A percentile compares a stretch with the other conserved stretches of the same genome.
Conservation (phyloP, 2,797 vertebrate species). For the Threskiornis aethiopicus region DNA sequence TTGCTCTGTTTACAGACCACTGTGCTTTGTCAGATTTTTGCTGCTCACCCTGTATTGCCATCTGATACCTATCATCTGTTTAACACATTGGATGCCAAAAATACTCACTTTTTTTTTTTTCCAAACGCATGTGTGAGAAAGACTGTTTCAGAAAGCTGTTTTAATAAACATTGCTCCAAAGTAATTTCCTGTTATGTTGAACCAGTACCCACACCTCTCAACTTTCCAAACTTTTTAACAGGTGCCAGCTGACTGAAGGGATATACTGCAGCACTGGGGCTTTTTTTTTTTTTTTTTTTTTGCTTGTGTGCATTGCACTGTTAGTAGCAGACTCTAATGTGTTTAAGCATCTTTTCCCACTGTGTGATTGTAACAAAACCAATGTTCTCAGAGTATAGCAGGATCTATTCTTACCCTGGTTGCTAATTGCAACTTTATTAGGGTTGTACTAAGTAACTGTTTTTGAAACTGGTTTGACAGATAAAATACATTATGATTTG, state of each 20-base stretch:
- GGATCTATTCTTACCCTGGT: background rate
- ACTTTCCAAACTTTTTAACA: background rate
- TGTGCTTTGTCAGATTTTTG: slow-evolving; percentile 50
- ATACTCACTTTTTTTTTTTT: background rate
- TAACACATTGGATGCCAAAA: slow-evolving; percentile 51
- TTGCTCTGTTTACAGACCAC: slow-evolving; percentile 49
- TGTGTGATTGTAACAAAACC: background rate
- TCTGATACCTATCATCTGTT: slow-evolving; percentile 46
- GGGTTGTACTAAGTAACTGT: background rate
- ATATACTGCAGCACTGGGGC: background rate
- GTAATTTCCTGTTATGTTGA: slow-evolving; percentile 41
- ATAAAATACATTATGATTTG: background rate
- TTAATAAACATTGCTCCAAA: slow-evolving; percentile 14
- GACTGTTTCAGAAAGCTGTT: slow-evolving; percentile 28
- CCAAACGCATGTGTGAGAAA: background rate
- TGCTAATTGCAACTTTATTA: background rate
- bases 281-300: background rate
- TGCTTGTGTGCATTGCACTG: background rate
- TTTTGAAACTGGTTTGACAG: background rate
- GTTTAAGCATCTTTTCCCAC: background rate
- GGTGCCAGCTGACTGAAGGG: background rate
- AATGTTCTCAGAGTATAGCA: background rate
- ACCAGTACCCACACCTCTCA: background rate
- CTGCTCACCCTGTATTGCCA: slow-evolving; percentile 15
- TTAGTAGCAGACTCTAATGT: background rate